Evolutionary conservation across 1,140 invertebrate genomes (phyloP), one percentile per base, ranked within the genome.

Genomic region (Oncopodura yosiiana): DNA sequence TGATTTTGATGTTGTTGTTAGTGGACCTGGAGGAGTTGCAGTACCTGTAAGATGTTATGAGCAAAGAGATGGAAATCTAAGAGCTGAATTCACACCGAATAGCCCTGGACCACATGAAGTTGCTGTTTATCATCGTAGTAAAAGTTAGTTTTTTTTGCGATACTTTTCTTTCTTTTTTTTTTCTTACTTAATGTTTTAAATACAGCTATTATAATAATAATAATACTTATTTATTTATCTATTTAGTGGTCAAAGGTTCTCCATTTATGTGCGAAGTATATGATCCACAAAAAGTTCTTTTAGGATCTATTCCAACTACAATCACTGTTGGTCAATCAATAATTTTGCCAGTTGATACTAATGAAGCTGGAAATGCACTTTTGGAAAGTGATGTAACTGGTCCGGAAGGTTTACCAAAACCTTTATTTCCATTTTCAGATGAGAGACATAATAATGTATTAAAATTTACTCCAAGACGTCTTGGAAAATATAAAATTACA

Each of bases 221-320:
- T n/a, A n/a, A n/a, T n/a, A n/a, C n/a, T n/a, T n/a, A n/a, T n/a
- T n/a, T n/a, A n/a, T n/a, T n/a, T n/a, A n/a, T n/a, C n/a, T n/a
- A n/a, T n/a, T n/a, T n/a, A n/a, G n/a, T 86, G 16, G 80, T 99
- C 18, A 77, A 83, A n/a, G 93, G 94, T 18, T 96, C 92, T 61
- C 95, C 95, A 16, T 99, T 93, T 72, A 85, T 81, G 53, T 95
- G 94, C 66, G 89, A 97, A 71, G 87, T 92, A 1, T 95, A 90
- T 68, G 93, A 99, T 73, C 79, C 90, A 11, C 80, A 79, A 36
- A 76, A 53, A 41, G 62, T 61, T 18, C 27, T 49, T 18, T 56
- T 63, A 26, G 62, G 62, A 42, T 49, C 52, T 4, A 54, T 60
- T 16, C 58, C 62, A 9, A 32, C 63, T n/a, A 36, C 83, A 39